Evolutionary conservation across 2,888 invertebrate species (phyloP), one percentile per base, ranked within the genome.

Genomic region (Catocala sponsa): DNA sequence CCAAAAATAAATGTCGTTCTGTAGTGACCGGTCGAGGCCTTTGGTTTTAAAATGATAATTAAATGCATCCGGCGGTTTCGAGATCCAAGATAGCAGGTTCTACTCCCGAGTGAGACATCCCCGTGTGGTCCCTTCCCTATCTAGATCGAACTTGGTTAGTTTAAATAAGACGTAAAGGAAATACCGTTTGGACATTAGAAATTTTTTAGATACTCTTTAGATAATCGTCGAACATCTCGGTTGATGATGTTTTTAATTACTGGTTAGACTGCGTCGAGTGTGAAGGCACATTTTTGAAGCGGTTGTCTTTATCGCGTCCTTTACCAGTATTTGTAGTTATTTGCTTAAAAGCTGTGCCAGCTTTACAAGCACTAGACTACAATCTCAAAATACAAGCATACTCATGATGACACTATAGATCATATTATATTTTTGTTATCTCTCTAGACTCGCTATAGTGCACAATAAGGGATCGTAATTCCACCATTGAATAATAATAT

Each of bases 71-170:
- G 74, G 79, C 76, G 77, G 79, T 77, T 70, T 70, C 74, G 75
- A 91, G 91, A 92, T 92, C 75, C 65, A 46, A 88, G 92, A 92
- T 92, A 91, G 81, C 65, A 74, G 73, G 80, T 84, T 85, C 82
- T 84, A 79, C 79, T 84, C 83, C 86, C 82, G 87, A 90, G 88
- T 90, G 87, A 91, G 88, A 82, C 86, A 80, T 91, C 84, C 83
- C 89, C 79, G 90, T 91, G 92, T 91, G 92, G 92, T 91, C 92
- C 81, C 81, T 78, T 77, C 84, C 85, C 70, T 90, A 90, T 90
- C 90, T 81, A 85, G 89, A 92, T 92, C 88, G 78, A 81, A 86
- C 81, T 74, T 63, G 72, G 70, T 72, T 70, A 70, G 68, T 73
- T 70, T 72, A 67, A 76, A 74, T 76, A 75, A 77, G 77, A 77